phyloP scores from a whole-genome alignment of 2,797 vertebrate genomes.

The Oophaga sylvatica region DNA sequence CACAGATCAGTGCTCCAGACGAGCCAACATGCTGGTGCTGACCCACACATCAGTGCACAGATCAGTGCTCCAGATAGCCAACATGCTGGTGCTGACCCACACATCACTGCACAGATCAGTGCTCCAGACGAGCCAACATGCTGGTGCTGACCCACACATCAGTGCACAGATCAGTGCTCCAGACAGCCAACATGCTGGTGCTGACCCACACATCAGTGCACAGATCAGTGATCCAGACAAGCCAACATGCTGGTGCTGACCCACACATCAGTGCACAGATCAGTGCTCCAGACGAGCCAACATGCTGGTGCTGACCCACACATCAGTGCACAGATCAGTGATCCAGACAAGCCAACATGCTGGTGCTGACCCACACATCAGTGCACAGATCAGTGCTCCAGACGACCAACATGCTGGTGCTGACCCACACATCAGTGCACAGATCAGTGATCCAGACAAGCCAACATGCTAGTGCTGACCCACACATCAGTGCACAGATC shows the following conservation, averaged over 20 bases:
- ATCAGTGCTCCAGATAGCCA: neutral
- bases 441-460: neutral
- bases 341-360: too few species aligned
- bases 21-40: too few species aligned
- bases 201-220: neutral
- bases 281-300: neutral
- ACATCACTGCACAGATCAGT: neutral
- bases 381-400: neutral
- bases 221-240: neutral
- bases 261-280: neutral
- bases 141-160: neutral
- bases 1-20: neutral
- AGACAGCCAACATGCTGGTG: too few species aligned
- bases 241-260: too few species aligned
- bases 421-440: neutral
- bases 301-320: neutral
- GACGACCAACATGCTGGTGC: too few species aligned
- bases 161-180: neutral
- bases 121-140: neutral
- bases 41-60: neutral
- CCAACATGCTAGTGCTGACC: too few species aligned
- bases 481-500: neutral
- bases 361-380: neutral
- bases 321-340: neutral
- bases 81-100: neutral